These are phyloP conservation scores for Parazoanthus darwini DNA, from an alignment of 92 coral and sea anemone species.

Conservation along the genomic window DNA sequence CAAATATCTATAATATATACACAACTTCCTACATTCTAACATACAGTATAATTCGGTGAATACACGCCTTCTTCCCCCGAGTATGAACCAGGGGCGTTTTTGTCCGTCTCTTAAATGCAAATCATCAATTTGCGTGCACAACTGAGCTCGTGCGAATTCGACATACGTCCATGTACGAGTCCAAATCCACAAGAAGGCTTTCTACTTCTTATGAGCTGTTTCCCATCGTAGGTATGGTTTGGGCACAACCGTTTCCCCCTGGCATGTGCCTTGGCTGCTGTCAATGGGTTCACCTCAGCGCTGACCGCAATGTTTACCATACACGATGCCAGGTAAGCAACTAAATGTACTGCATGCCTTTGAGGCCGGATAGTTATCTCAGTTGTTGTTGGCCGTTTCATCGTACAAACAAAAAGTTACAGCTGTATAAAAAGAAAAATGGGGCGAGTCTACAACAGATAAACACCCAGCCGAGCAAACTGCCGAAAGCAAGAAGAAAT, in stretches of 20 bases:
- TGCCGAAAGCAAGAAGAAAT: no score
- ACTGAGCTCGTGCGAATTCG: neutral
- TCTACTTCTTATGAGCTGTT: neutral
- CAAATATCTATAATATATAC: no score
- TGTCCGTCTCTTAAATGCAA: neutral
- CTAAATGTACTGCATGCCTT: no score
- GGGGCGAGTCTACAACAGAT: no score
- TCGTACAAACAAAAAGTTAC: neutral
- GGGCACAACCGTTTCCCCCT: conserved; percentile 40
- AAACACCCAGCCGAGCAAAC: no score
- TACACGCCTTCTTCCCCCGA: no score
- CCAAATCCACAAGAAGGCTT: neutral
- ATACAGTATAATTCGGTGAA: no score
- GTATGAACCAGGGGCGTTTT: no score
- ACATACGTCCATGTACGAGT: no score
- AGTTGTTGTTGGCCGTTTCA: neutral
- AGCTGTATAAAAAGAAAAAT: no score
- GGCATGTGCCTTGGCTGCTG: conserved; percentile 58
- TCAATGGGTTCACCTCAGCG: conserved; percentile 67
- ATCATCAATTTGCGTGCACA: neutral
- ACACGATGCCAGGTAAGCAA: conserved; percentile 75
- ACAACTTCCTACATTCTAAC: no score
- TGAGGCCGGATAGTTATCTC: neutral
- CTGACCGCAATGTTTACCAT: conserved; percentile 59
- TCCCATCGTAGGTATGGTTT: conserved; percentile 53